Conservation (phyloP, 2,888 invertebrate species). For the Eilema griseolum region DNA sequence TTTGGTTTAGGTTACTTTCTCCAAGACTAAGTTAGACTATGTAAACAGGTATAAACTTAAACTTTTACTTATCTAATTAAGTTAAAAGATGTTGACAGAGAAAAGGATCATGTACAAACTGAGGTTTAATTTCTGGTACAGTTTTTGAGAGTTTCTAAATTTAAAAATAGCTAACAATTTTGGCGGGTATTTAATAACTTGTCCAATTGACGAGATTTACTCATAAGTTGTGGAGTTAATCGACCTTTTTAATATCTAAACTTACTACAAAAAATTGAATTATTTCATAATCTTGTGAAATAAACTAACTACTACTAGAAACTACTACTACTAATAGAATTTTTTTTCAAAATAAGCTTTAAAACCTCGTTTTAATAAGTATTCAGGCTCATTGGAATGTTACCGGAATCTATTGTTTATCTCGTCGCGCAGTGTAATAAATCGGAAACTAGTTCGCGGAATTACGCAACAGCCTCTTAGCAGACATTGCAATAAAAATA, state of each 20-base stretch:
- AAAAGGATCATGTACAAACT: slow-evolving; percentile 13
- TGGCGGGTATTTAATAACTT: not conserved
- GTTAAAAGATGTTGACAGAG: slow-evolving; percentile 24
- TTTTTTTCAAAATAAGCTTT: not conserved
- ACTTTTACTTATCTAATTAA: slow-evolving; percentile 49
- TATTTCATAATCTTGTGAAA: too few relatives aligned
- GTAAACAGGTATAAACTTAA: slow-evolving; percentile 51
- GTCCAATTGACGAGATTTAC: not conserved
- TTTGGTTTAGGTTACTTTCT: slow-evolving; percentile 66
- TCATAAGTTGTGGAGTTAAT: not conserved
- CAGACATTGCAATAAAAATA: slow-evolving; percentile 43
- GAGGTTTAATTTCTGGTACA: not conserved
- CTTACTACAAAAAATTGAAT: too few relatives aligned
- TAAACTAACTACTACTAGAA: too few relatives aligned
- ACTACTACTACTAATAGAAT: too few relatives aligned
- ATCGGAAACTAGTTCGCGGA: slow-evolving; percentile 51
- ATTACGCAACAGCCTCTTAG: slow-evolving; percentile 47
- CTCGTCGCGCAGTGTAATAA: slow-evolving; percentile 43
- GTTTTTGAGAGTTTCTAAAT: not conserved
- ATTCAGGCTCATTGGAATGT: slow-evolving; percentile 42
- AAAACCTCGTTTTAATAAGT: slow-evolving; percentile 21
- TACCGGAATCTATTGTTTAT: slow-evolving; percentile 53
- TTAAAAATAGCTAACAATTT: not conserved
- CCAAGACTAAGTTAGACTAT: slow-evolving; percentile 51
- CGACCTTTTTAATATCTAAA: not conserved